Conservation (phyloP, 2,888 invertebrate species). For the Phortica magna region DNA sequence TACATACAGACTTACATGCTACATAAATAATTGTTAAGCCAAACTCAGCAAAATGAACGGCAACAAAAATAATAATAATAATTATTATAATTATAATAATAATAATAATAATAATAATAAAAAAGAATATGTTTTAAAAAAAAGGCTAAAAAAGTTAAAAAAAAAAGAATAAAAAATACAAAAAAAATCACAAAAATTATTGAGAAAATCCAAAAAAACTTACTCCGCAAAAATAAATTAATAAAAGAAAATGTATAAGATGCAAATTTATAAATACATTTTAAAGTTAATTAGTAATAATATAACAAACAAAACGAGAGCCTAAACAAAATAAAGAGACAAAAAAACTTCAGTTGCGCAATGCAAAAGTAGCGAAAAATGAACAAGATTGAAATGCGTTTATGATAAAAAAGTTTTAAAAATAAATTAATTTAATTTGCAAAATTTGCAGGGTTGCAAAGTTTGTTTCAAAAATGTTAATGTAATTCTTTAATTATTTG, state of each 20-base stretch:
- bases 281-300: conserved; percentile 25
- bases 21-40: background rate
- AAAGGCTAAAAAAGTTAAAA: conserved; percentile 34
- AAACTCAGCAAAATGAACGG: conserved; percentile 24
- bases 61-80: conserved; percentile 39
- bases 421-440: background rate
- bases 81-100: conserved; percentile 37
- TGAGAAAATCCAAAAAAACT: conserved; percentile 39
- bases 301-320: background rate
- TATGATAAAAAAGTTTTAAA: background rate
- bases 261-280: background rate
- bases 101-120: conserved; percentile 37
- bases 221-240: conserved; percentile 14
- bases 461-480: background rate
- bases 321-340: conserved; percentile 38
- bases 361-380: conserved; percentile 58
- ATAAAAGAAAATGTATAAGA: conserved; percentile 4
- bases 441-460: background rate
- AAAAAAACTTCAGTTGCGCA: conserved; percentile 42
- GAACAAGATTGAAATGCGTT: background rate
- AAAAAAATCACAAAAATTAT: conserved; percentile 44
- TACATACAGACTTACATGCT: background rate
- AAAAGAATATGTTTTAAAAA: conserved; percentile 47
- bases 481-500: background rate
- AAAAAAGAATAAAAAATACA: conserved; percentile 22